Evolutionary conservation across 2,113 vertebrate genomes (phyloP).

Genomic region (Paradoxurus hermaphroditus): DNA sequence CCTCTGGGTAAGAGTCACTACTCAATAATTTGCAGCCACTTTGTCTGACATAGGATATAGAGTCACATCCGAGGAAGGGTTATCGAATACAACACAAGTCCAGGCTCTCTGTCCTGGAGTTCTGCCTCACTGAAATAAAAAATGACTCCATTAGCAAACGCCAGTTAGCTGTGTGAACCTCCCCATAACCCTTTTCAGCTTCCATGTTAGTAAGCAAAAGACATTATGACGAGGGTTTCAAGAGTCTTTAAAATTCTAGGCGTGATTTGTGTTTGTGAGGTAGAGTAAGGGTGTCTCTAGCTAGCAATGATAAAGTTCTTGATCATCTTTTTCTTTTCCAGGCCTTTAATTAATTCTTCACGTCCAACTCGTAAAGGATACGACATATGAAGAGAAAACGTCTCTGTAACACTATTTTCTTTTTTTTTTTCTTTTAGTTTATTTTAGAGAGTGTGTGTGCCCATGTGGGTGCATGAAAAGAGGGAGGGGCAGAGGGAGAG

Average conservation of each 20-base stretch:
- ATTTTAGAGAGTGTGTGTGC: too few relatives aligned
- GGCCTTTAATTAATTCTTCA: neutral
- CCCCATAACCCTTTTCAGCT: neutral
- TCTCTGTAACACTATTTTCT: neutral
- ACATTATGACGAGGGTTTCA: neutral
- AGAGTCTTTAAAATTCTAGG: constrained; percentile 17
- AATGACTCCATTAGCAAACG: neutral
- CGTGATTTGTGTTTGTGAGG: neutral
- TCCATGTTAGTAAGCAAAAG: neutral
- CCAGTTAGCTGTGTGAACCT: neutral
- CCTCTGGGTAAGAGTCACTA: neutral
- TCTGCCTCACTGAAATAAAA: neutral
- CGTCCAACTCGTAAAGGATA: neutral
- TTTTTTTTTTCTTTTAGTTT: neutral
- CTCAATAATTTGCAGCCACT: neutral
- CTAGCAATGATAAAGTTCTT: neutral
- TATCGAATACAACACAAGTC: neutral
- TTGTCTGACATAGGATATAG: neutral
- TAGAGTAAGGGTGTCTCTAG: neutral
- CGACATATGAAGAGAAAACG: neutral
- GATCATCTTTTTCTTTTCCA: neutral
- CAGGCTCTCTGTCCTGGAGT: neutral
- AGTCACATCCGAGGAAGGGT: neutral
- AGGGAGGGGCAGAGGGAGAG: too few relatives aligned
- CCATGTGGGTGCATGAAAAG: too few relatives aligned